Evolutionary conservation across 92 coral and sea anemone genomes (phyloP), one percentile per base, ranked within the genome.

Genomic region (Chrysogorgia sp.): DNA sequence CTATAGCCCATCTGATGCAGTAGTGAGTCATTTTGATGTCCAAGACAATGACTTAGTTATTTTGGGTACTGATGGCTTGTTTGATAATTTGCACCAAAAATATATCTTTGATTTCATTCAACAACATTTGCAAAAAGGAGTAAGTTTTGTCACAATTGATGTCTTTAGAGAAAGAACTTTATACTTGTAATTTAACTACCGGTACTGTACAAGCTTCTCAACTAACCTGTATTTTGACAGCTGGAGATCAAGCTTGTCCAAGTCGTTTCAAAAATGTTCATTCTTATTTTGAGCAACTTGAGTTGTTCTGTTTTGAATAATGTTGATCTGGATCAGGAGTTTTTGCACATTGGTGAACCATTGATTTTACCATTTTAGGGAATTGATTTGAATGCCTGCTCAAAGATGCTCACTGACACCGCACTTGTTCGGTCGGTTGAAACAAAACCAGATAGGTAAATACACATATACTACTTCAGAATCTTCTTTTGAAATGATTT

Each of bases 11-110:
- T 30, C 41, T 13, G 79, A 72, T 53, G 79, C 79, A 9, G 65
- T 72, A 1, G 64, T 53, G 15, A 28, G 32, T 5, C 3, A 58
- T 2, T 55, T 72, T 22, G 34, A 72, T 7, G 20, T 72, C 12
- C 32, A 72, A 23, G 50, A 52, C 55, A 59, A 72, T 72, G 79
- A 72, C 59, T 33, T 72, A 19, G 35, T 72, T 3, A 34, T 72
- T 49, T 45, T 34, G 40, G 79, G 64, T 5, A 72, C 79, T 49
- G 79, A 72, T 53, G 79, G 79, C 13, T 35, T 72, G 58, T 72
- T 72, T 72, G 79, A 72, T 23, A 72, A 72, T 26, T 21, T 72
- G 63, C 55, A 28, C n/a, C 65, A 64, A 17, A 5, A 72, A 20
- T 64, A 72, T 31, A 72, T 72, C 59, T 34, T 29, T 29, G 64